Conservation (phyloP, 2,888 invertebrate genomes). For the Thyatira batis region DNA sequence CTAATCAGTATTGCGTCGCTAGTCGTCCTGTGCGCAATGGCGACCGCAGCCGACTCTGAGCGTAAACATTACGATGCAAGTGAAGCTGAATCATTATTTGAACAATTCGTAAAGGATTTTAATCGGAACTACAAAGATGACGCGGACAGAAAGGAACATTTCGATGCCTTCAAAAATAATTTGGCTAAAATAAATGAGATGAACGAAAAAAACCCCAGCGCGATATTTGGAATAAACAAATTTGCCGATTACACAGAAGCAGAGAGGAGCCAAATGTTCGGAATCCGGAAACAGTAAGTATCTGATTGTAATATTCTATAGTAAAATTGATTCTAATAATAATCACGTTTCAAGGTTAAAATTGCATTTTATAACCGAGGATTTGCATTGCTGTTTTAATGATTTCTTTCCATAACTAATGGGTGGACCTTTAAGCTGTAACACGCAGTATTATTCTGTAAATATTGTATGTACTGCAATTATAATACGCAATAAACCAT, state of each 20-base stretch:
- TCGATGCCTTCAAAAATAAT: slow-evolving; percentile 23
- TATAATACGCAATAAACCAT: too few relatives aligned
- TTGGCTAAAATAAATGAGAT: slow-evolving; percentile 7
- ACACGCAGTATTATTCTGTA: too few relatives aligned
- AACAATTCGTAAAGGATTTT: slow-evolving; percentile 32
- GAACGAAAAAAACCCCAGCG: slow-evolving; percentile 9
- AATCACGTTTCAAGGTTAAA: too few relatives aligned
- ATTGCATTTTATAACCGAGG: too few relatives aligned
- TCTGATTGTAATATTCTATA: too few relatives aligned
- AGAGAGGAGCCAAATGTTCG: slow-evolving; percentile 18
- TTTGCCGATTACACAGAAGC: slow-evolving; percentile 22
- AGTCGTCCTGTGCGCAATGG: neutral
- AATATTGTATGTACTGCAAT: too few relatives aligned
- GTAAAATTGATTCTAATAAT: too few relatives aligned
- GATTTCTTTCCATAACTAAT: too few relatives aligned
- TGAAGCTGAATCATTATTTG: slow-evolving; percentile 32
- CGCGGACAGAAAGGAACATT: slow-evolving; percentile 31
- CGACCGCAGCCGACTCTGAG: neutral
- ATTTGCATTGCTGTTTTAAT: too few relatives aligned
- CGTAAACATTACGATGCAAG: slow-evolving; percentile 25
- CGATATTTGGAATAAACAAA: slow-evolving; percentile 21
- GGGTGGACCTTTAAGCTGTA: too few relatives aligned
- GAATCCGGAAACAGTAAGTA: slow-evolving; percentile 8
- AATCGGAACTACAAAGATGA: slow-evolving; percentile 34
- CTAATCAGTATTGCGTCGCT: neutral